Base-by-base conservation (phyloP, 2,797 vertebrate genomes). In the Euphonia xanthogaster region DNA sequence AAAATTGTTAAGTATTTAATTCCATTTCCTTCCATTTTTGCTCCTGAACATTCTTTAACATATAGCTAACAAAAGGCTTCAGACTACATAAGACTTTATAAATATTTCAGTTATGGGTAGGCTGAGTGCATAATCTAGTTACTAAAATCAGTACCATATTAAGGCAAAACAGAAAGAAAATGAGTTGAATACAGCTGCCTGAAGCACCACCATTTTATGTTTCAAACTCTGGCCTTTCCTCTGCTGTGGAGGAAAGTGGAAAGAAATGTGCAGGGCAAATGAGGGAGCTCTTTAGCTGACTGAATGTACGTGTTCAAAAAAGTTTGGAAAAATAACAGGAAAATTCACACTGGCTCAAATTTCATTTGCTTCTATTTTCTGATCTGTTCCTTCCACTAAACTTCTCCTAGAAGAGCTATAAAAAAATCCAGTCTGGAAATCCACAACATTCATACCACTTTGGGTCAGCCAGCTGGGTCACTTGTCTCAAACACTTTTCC, bases 341-440 rank as follows among this genome's bases (percentile, higher is more conserved):
- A 94, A 96, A 80, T 33, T 93, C 65, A 27, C 70, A 80, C 65
- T 80, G 72, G 61, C 58, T 90, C 89, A 81, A 20, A 70, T 88
- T 96, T 92, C 81, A 37, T 88, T 88, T 66, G 81, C 85, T 96
- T 95, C 94, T 94, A 93, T 96, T 94, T 94, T 91, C 78, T 96
- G 85, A 94, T 83, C 72, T 68, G 50, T 54, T 87, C 39, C 70
- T 90, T 80, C 67, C 79, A 74, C 79, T 94, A 60, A 91, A 70
- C 22, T 62, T 92, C 91, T 96, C 86, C 90, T 92, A 84, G 47
- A 96, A 93, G 87, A 93, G 78, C 85, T 85, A 91, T 88, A 25
- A 95, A 96, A 94, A 94, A 71, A 82, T 51, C 61, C 50, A 65
- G 37, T 31, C 79, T 94, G 91, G 81, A 94, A 96, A 94, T 93